A percentile compares a stretch with the other conserved stretches of the same genome.
Evolutionary conservation across 2,797 vertebrate genomes (phyloP).

Genomic region (Pseudochromis fuscus): DNA sequence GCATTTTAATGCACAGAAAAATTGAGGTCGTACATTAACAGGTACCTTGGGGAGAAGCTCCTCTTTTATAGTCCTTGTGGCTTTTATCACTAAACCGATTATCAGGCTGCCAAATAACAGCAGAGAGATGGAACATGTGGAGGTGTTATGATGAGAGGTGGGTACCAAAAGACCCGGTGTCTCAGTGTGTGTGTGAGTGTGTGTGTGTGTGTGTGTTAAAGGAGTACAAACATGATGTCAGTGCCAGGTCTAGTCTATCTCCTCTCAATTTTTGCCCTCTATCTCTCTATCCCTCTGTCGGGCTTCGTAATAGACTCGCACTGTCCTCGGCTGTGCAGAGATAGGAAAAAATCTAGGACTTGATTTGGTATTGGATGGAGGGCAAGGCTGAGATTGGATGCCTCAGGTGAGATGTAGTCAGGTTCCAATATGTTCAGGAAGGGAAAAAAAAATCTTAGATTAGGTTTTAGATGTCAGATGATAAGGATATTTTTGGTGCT

Average conservation of each 20-base stretch:
- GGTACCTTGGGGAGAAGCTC: constrained; percentile 10
- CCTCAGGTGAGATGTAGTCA: constrained; percentile 45
- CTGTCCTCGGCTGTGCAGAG: constrained; percentile 44
- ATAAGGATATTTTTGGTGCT: not conserved
- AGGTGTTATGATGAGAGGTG: constrained; percentile 44
- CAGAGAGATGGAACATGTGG: constrained; percentile 32
- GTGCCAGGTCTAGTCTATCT: constrained; percentile 42
- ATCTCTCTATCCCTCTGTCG: constrained; percentile 46
- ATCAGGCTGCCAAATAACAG: constrained; percentile 30
- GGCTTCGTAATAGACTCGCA: constrained; percentile 55
- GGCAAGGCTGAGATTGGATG: constrained; percentile 47
- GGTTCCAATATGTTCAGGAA: constrained; percentile 22
- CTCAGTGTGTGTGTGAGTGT: constrained; percentile 20
- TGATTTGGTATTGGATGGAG: constrained; percentile 60
- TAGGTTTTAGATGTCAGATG: constrained; percentile 14
- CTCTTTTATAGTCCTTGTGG: constrained; percentile 38
- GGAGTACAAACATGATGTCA: constrained; percentile 52
- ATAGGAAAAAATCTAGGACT: constrained; percentile 58
- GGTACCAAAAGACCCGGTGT: constrained; percentile 24
- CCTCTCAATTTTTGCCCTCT: constrained; percentile 52
- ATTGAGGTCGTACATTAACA: constrained; percentile 14
- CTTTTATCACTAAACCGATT: constrained; percentile 49
- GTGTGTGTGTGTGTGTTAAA: constrained; percentile 38
- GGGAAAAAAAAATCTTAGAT: constrained; percentile 5
- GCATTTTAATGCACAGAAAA: constrained; percentile 20